Evolutionary conservation across 2,113 vertebrate species (phyloP), one percentile per base, ranked within the genome.

Genomic region (Misgurnus mizolepis): DNA sequence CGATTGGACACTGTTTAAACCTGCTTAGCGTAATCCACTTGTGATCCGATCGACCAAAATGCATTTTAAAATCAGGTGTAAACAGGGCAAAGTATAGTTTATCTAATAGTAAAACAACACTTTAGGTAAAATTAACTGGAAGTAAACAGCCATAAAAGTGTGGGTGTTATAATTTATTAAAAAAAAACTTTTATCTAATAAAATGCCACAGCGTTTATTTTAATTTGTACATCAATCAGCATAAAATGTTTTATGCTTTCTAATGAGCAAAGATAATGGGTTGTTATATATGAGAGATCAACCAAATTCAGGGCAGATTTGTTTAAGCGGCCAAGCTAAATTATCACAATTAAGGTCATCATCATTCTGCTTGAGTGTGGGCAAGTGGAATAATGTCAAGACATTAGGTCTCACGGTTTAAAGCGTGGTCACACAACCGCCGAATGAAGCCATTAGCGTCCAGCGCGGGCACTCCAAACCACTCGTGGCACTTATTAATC

Each of bases 331-430:
- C 80, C 78, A 65, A 72, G 85, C 49, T 83, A 85, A 91, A 91
- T 90, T 89, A 91, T 81, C 80, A 73, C 90, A 90, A 91, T 91
- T 91, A 90, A 88, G 89, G 89, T 92, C 91, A 93, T 83, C 65
- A 78, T 72, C 53, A 40, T 90, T 82, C 82, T 75, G 67, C 79
- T 85, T 45, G 43, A 76, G 47, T 39, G 83, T 84, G 87, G 88
- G 92, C 89, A 90, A 81, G 85, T 86, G 85, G 15, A 74, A 91
- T 91, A 86, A 91, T 87, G 80, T 91, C 89, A 89, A 53, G 62
- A 43, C 70, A 82, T 79, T 75, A 75, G 69, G 53, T 79, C 72
- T 22, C 81, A 60, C 40, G 47, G 58, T 74, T 80, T 82, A 55
- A 67, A 82, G 71, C 60, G 50, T 80, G 53, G 77, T 77, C 64